Base-by-base conservation (phyloP, 2,888 invertebrate genomes). In the Epirrhoe alternata region DNA sequence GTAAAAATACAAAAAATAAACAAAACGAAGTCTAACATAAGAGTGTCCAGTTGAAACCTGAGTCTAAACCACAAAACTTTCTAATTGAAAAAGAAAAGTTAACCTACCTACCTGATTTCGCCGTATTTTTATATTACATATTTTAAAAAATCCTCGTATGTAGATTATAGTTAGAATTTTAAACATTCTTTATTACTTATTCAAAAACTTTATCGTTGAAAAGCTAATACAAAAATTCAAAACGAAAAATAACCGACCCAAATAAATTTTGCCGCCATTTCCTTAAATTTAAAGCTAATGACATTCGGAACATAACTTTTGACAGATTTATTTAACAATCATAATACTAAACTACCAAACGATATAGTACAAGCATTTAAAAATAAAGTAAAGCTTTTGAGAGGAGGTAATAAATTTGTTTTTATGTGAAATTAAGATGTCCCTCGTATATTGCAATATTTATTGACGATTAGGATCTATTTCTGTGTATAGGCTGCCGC, bases 371-470 rank as follows among this genome's bases (percentile, higher is more conserved):
- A 82, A 66, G 77, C 73, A 61, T 75, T 74, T 73, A 72, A 76
- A 78, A 79, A 81, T 86, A 90, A 90, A 89, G 85, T 86, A 86
- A 82, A 79, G 81, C 75, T 84, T 24, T 83, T 82, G 83, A 83
- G 82, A 72, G 75, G 80, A 74, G 75, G 81, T 70, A 58, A 80
- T 88, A 89, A 89, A 89, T 90, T 85, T 75, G 77, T 82, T 88
- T 91, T 92, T 87, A 91, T 91, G 88, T 86, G 87, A 84, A 87
- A 90, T 90, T 88, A 91, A 92, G 88, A 91, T 88, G 91, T 88
- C 84, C 68, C 75, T 77, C 87, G 79, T 91, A 89, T 86, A 84
- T 90, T 83, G 76, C 68, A 60, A 59, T 77, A 79, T 91, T 90
- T 91, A 90, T 90, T 86, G 85, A 31, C 53, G 69, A 77, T 71